Evolutionary conservation across 1,140 invertebrate genomes (phyloP), one percentile per base, ranked within the genome.

Genomic region (Episyrphus balteatus): DNA sequence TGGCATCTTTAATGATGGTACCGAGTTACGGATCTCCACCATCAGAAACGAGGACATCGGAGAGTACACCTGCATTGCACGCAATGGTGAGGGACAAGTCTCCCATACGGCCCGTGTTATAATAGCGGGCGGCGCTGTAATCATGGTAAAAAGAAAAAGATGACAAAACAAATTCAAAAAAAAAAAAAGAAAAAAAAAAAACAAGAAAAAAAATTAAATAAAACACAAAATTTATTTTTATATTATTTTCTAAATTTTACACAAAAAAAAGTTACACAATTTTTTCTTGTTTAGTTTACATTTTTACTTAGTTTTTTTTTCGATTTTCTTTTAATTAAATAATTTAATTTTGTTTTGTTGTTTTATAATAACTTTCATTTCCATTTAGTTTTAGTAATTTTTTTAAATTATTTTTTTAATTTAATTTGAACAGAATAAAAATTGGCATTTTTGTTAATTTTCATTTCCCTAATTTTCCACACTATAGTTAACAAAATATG

Each of bases 101-200:
- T 90, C 87, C 59, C 89, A 95, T 69, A 92, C 87, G 31, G 89
- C 92, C 42, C 82, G 92, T 65, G 87, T 97, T 59, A 90, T 96
- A 63, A 89, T 96, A 64, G 92, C 92, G 61, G 92, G 92, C 78
- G 79, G 80, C 73, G 79, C 80, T 60, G 79, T 93, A 53, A 82
- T 82, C 58, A 82, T 80, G 70, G 80, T 78, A 59, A 68, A 65
- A 67, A 63, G 52, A 54, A 58, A 60, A 53, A 39, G 14, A 62
- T 13, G 31, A 32, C 18, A 47, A 37, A 37, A 19, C 30, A 31
- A 41, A 42, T 37, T 42, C 30, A 5, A 46, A 42, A 18, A 17
- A 31, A 34, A 46, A 40, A 38, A 46, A 32, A 45, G 1, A 34
- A 18, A 15, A 18, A 32, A 34, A 46, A 40, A 38, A 46, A 32